Conservation (phyloP, 2,113 vertebrate genomes). For the Neopipo cinnamomea region DNA sequence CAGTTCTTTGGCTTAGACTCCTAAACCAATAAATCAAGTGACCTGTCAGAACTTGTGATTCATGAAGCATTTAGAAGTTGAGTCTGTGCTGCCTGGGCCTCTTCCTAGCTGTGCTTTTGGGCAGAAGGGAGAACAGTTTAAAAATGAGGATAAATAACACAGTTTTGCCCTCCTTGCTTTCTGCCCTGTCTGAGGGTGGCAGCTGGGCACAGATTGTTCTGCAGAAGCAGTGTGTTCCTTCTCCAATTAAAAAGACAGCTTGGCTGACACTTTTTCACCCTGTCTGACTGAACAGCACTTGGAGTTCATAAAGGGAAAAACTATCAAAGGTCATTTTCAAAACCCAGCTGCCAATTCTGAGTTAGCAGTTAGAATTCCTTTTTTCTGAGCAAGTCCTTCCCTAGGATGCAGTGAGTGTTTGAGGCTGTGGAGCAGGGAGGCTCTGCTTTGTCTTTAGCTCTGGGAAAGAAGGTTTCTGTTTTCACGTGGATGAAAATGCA, state of each 20-base stretch:
- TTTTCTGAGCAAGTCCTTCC: neutral
- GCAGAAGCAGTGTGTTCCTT: conserved; percentile 24
- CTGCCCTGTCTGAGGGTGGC: neutral
- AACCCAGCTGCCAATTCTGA: conserved; percentile 30
- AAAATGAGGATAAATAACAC: neutral
- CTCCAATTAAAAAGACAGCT: conserved; percentile 37
- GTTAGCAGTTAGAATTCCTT: neutral
- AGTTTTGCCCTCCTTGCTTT: neutral
- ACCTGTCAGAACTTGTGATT: conserved; percentile 31
- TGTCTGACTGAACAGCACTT: neutral
- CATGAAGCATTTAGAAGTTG: conserved; percentile 10
- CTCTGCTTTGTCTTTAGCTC: neutral
- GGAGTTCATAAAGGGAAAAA: neutral
- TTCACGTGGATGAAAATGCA: neutral
- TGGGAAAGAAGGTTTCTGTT: neutral
- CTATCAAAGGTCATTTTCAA: neutral
- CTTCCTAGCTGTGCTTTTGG: neutral
- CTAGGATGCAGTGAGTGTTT: neutral
- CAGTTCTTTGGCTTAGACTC: conserved; percentile 12
- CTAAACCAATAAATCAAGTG: conserved; percentile 39
- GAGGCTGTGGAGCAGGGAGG: neutral
- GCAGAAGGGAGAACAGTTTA: neutral
- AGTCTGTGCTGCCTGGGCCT: neutral
- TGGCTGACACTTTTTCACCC: conserved; percentile 27
- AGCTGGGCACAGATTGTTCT: neutral